phyloP scores from a whole-genome alignment of 2,113 vertebrate genomes.

The Zonotrichia leucophrys region DNA sequence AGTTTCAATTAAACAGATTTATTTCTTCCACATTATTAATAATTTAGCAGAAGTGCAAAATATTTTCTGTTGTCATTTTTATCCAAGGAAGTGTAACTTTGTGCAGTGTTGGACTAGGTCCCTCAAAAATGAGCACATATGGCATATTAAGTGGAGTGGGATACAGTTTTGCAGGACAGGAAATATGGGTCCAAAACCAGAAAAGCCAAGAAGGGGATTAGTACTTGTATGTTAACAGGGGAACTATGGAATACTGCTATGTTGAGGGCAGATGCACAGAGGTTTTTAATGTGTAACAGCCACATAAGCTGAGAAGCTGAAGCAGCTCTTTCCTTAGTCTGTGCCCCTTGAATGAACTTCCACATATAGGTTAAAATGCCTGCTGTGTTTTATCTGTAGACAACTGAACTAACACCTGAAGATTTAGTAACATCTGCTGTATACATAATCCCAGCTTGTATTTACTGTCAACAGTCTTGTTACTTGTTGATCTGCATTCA shows the following conservation, averaged over 20 bases:
- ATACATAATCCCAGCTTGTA: background rate
- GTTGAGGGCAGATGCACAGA: background rate
- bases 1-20: background rate
- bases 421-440: background rate
- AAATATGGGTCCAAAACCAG: background rate
- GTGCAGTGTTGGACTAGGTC: background rate
- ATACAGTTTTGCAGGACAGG: background rate
- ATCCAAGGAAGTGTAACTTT: background rate
- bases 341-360: background rate
- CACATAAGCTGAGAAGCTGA: background rate
- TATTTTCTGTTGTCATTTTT: background rate
- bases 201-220: background rate
- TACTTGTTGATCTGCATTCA: slow-evolving; percentile 26
- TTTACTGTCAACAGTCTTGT: slow-evolving; percentile 15
- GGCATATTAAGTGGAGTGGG: background rate
- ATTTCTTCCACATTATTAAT: background rate
- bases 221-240: background rate
- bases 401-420: slow-evolving; percentile 4
- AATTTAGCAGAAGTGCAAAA: background rate
- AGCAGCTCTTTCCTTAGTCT: background rate
- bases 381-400: background rate
- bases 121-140: background rate
- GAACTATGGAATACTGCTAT: fast-evolving
- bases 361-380: background rate
- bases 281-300: background rate